Evolutionary conservation across 2,113 vertebrate species (phyloP).

Genomic region (Dasyurus viverrinus): DNA sequence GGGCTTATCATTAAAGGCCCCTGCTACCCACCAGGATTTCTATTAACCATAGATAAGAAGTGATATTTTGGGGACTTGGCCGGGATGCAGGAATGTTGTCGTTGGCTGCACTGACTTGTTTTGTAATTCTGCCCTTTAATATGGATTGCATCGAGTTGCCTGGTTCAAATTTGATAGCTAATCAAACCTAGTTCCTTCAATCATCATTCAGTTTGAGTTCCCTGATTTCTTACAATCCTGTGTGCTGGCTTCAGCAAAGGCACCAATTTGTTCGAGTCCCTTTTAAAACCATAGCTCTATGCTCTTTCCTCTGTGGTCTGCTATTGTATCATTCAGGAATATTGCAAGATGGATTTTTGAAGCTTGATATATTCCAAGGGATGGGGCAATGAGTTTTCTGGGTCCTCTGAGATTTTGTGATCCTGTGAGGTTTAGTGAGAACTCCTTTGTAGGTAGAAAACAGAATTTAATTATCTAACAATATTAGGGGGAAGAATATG

Average conservation of each 20-base stretch:
- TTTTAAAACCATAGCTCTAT: background rate
- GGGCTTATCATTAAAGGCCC: background rate
- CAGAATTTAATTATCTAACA: background rate
- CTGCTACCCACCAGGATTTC: background rate
- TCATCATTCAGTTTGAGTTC: background rate
- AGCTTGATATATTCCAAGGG: background rate
- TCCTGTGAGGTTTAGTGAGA: background rate
- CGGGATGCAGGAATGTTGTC: background rate
- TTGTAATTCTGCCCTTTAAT: background rate
- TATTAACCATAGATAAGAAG: background rate
- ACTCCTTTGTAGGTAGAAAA: background rate
- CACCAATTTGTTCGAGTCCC: background rate
- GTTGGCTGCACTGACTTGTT: background rate
- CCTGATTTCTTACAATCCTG: background rate
- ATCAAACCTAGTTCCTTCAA: background rate
- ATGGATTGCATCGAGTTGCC: background rate
- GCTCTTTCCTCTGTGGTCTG: background rate
- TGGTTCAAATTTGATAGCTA: background rate
- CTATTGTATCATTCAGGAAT: background rate
- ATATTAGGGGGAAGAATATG: background rate
- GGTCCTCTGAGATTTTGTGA: background rate
- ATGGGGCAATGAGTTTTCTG: background rate
- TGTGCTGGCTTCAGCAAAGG: background rate
- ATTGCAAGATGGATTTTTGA: background rate
- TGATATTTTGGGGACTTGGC: background rate